Conservation (phyloP, 1,140 invertebrate species). For the Danaus plexippus region DNA sequence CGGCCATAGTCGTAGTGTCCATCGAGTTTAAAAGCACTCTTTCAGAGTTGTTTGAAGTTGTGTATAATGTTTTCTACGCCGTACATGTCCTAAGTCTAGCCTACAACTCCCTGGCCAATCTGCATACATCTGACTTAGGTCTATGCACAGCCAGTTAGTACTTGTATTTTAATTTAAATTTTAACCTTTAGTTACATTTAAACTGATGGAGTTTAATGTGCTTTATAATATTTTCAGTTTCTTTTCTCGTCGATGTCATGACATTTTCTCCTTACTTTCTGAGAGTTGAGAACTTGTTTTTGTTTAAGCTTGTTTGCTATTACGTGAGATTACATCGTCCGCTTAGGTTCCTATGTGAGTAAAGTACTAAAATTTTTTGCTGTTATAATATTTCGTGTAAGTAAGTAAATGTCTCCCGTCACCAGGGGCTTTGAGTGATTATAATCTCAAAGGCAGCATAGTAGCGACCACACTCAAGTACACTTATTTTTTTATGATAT, state of each 20-base stretch:
- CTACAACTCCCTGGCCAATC: conserved; percentile 19
- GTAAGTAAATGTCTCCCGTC: conserved; percentile 1
- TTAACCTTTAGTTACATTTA: too few species aligned
- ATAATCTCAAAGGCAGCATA: conserved; percentile 41
- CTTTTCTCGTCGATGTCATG: conserved; percentile 30
- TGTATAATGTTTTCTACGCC: conserved; percentile 36
- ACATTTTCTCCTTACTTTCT: conserved; percentile 34
- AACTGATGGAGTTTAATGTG: too few species aligned
- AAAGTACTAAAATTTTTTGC: too few species aligned
- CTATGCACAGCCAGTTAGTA: conserved; percentile 25
- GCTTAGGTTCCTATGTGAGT: conserved; percentile 46
- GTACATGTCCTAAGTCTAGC: conserved; percentile 29
- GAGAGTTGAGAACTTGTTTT: conserved; percentile 3
- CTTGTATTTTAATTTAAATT: not conserved
- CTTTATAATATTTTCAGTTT: conserved; percentile 27
- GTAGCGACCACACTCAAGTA: conserved; percentile 45
- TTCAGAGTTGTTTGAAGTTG: conserved; percentile 16
- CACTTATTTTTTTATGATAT: conserved; percentile 40
- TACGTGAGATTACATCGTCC: conserved; percentile 44
- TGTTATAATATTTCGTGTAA: too few species aligned
- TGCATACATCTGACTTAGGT: conserved; percentile 19
- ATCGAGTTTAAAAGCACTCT: conserved; percentile 11
- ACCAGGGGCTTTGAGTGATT: conserved; percentile 37
- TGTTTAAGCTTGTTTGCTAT: conserved; percentile 30
- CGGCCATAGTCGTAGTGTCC: conserved; percentile 24